These are phyloP conservation scores for Antechinus flavipes DNA, from an alignment of 2,113 vertebrate genomes.

Conservation along the genomic window DNA sequence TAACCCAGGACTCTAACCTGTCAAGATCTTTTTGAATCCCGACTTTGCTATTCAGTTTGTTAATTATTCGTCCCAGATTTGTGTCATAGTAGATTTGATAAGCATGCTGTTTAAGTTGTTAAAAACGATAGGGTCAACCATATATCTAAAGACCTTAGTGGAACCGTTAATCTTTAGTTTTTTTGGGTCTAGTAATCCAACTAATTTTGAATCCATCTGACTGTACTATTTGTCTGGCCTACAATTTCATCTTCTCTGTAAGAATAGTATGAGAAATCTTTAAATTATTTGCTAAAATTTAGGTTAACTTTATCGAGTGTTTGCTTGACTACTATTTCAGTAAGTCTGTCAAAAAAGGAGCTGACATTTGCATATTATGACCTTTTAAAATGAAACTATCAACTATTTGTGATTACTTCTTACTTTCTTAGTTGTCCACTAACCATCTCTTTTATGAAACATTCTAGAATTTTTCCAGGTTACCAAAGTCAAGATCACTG, in stretches of 20 bases:
- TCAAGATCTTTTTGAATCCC: neutral
- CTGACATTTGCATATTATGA: neutral
- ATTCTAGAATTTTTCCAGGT: neutral
- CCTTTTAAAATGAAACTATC: neutral
- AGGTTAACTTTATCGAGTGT: neutral
- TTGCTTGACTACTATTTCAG: neutral
- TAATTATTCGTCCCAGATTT: neutral
- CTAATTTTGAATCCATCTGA: neutral
- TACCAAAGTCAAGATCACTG: neutral
- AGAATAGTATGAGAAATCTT: neutral
- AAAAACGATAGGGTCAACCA: neutral
- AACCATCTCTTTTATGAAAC: neutral
- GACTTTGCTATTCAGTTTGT: neutral
- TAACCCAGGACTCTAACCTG: neutral
- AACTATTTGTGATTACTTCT: neutral
- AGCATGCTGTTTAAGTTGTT: neutral
- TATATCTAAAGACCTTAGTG: neutral
- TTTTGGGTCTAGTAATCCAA: neutral
- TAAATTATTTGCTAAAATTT: neutral
- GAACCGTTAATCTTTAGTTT: neutral
- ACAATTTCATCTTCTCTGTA: no score
- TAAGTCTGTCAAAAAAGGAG: neutral
- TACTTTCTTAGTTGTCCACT: neutral
- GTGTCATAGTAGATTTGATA: neutral
- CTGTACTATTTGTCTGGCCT: neutral